Evolutionary conservation across 1,140 invertebrate genomes (phyloP), one percentile per base, ranked within the genome.

Genomic region (Eupristina koningsbergeri): DNA sequence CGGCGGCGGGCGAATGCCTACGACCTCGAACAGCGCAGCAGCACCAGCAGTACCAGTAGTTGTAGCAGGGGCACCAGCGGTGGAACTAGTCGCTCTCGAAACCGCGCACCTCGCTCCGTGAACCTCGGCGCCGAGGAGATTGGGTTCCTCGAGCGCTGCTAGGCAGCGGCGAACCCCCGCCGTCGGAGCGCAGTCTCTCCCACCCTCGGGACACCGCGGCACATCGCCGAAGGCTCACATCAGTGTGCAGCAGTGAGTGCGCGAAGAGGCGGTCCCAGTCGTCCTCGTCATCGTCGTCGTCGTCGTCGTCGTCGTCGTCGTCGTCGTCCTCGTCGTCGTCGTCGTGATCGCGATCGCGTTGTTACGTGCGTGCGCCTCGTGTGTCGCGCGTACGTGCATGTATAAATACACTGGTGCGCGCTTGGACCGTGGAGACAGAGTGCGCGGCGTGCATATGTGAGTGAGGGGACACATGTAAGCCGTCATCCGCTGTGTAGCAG

Each of bases 1-100:
- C 45, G 34, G 64, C 31, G 64, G 79, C 79, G 41, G 67, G 47
- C 80, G 69, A 82, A 82, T 82, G 73, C 81, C 81, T 76, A 82
- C 73, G 73, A 82, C 81, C 81, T 82, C 71, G 63, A n/a, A 11
- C 50, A 75, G 47, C 53, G 31, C 36, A 74, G 69, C 58, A 81
- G 36, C 53, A 74, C 39, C 50, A 58, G 63, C 53, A 69, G n/a
- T 26, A 31, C 29, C 39, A 26, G 22, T 29, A n/a, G 26, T 45
- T 67, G 71, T 39, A 58, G 67, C 31, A 36, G 36, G 50, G 50
- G 75, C 45, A 53, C 22, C 9, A 31, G 61, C 29, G 13, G 61
- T 64, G 34, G 31, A 34, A 64, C 29, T 31, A 31, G 29, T 19
- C 2, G 41, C 11, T 45, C 41, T 7, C 11, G 11, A 7, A 45